Percentiles rank a stretch among this genome's conserved stretches.
These are phyloP conservation scores for Athrips mouffetella DNA, from an alignment of 2,888 invertebrate genomes.

Conservation along the genomic window DNA sequence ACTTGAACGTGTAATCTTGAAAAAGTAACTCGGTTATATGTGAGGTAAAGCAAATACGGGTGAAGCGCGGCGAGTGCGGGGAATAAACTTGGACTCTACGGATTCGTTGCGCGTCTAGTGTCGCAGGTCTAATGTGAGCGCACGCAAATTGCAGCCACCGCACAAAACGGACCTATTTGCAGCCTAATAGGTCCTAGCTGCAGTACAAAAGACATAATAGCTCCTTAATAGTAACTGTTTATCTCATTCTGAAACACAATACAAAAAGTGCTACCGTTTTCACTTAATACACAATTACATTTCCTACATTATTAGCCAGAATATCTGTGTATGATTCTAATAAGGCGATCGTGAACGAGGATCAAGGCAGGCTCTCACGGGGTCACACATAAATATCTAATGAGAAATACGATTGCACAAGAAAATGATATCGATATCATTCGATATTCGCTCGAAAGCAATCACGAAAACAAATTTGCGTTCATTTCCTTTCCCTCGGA, in stretches of 20 bases:
- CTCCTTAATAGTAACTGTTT: slow-evolving; percentile 14
- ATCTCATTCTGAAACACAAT: slow-evolving; percentile 9
- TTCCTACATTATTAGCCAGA: slow-evolving; percentile 6
- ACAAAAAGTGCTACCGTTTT: slow-evolving; percentile 8
- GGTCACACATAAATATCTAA: slow-evolving; percentile 65
- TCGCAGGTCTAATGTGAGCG: no score
- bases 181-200: slow-evolving; percentile 27
- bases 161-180: slow-evolving; percentile 53
- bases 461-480: slow-evolving; percentile 77
- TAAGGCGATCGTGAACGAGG: slow-evolving; percentile 42
- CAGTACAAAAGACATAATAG: slow-evolving; percentile 12
- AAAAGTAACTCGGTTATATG: no score
- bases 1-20: no score
- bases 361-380: slow-evolving; percentile 55
- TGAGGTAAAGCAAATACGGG: no score
- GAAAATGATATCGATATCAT: slow-evolving; percentile 71
- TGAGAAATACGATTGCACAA: slow-evolving; percentile 66
- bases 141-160: slow-evolving; percentile 61
- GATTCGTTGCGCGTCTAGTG: no score
- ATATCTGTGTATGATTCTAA: slow-evolving; percentile 6
- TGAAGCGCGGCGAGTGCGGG: no score
- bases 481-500: slow-evolving; percentile 71
- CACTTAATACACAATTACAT: slow-evolving; percentile 8
- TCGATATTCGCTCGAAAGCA: slow-evolving; percentile 68
- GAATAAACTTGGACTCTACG: no score